phyloP scores from a whole-genome alignment of 1,140 invertebrate species.

The Drosophila leontia region DNA sequence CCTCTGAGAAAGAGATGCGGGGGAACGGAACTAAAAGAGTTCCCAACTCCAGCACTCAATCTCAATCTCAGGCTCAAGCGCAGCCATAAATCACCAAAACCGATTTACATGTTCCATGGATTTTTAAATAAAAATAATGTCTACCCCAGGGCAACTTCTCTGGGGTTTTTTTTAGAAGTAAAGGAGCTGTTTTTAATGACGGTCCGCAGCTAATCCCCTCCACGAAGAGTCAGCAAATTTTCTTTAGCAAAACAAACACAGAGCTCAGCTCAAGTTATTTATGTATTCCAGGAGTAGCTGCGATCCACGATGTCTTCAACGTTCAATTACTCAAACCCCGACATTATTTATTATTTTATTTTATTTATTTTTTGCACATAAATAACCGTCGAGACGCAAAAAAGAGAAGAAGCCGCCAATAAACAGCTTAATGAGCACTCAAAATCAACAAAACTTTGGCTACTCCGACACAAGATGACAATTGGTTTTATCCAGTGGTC shows the following conservation, averaged over 20 bases:
- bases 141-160: constrained; percentile 26
- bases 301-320: constrained; percentile 12
- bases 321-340: constrained; percentile 45
- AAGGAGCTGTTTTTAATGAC: constrained; percentile 63
- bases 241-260: constrained; percentile 11
- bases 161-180: constrained; percentile 41
- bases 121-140: constrained; percentile 63
- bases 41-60: constrained; percentile 22
- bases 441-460: constrained; percentile 26
- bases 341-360: background rate
- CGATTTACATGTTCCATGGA: constrained; percentile 23
- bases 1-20: background rate
- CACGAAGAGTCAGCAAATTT: constrained; percentile 4
- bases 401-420: constrained; percentile 42
- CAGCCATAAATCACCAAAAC: constrained; percentile 54
- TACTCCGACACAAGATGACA: constrained; percentile 23
- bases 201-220: constrained; percentile 23
- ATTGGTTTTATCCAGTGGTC: constrained; percentile 25
- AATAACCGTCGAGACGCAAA: constrained; percentile 22
- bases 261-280: constrained; percentile 17
- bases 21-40: constrained; percentile 17
- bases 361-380: constrained; percentile 18
- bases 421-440: constrained; percentile 62
- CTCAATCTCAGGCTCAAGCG: background rate
- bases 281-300: constrained; percentile 31